Percentiles rank a stretch among this genome's conserved stretches.
Conservation (phyloP, 2,797 vertebrate species). For the Neomorphus geoffroyi region DNA sequence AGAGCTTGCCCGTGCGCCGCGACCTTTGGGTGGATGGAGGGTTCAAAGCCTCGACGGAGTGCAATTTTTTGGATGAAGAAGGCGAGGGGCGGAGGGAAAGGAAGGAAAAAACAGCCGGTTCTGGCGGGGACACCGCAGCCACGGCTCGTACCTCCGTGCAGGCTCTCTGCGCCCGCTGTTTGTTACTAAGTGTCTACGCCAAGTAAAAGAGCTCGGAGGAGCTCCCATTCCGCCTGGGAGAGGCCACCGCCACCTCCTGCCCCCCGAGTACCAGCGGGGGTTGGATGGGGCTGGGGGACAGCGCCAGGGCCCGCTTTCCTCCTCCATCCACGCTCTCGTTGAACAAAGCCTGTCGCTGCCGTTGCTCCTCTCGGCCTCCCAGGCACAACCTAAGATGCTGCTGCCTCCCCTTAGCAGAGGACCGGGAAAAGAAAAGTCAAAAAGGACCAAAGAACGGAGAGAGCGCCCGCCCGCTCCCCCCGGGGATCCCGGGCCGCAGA, state of each 20-base stretch:
- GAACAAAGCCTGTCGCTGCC: not conserved
- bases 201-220: not conserved
- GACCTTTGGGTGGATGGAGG: not conserved
- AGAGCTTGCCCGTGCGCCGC: rapidly evolving
- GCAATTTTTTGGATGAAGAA: too few species aligned
- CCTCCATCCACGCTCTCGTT: not conserved
- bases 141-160: not conserved
- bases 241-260: not conserved
- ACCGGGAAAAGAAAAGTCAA: too few species aligned
- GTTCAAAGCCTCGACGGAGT: not conserved
- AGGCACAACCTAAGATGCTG: not conserved
- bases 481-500: too few species aligned
- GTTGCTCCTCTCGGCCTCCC: too few species aligned
- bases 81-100: too few species aligned
- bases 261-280: rapidly evolving
- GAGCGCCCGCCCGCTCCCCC: too few species aligned
- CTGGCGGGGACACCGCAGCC: not conserved
- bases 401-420: not conserved
- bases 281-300: not conserved
- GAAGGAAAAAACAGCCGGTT: rapidly evolving
- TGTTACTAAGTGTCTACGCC: too few species aligned
- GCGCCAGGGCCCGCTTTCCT: not conserved
- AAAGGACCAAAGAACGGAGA: too few species aligned
- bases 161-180: too few species aligned
- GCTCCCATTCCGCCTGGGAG: too few species aligned